Conservation (phyloP, 2,113 vertebrate genomes). For the Tonatia bakeri region DNA sequence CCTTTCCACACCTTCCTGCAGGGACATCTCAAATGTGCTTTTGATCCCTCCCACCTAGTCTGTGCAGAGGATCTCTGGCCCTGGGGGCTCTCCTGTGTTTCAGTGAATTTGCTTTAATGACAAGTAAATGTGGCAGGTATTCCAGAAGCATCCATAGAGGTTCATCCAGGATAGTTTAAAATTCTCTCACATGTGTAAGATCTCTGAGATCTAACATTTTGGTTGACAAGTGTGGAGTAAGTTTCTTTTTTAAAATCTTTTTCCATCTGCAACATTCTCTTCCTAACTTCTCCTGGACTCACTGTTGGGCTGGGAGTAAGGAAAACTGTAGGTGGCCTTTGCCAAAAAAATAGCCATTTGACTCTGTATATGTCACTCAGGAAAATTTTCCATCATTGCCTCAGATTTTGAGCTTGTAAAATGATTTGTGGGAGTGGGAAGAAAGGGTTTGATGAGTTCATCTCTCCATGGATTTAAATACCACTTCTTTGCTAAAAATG, state of each 20-base stretch:
- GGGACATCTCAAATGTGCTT: slow-evolving; percentile 25
- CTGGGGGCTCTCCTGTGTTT: slow-evolving; percentile 6
- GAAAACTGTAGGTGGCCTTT: neutral
- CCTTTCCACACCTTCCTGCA: neutral
- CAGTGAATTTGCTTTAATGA: slow-evolving; percentile 57
- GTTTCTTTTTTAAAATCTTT: neutral
- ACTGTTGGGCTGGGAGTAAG: neutral
- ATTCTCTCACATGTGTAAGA: slow-evolving; percentile 25
- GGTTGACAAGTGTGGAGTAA: neutral
- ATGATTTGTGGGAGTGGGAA: neutral
- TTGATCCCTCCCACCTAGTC: slow-evolving; percentile 46
- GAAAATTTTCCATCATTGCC: neutral
- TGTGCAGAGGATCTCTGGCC: slow-evolving; percentile 16
- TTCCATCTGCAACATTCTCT: neutral
- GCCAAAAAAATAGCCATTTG: neutral
- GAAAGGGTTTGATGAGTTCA: neutral
- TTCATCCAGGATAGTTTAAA: slow-evolving; percentile 28
- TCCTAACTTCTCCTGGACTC: neutral
- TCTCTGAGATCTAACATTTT: neutral
- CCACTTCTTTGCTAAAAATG: neutral
- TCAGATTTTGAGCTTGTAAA: neutral
- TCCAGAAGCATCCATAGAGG: neutral
- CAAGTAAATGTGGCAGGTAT: slow-evolving; percentile 35
- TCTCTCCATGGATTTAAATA: neutral
- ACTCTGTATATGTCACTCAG: neutral